Evolutionary conservation across 2,797 vertebrate species (phyloP).

Genomic region (Vipera latastei): DNA sequence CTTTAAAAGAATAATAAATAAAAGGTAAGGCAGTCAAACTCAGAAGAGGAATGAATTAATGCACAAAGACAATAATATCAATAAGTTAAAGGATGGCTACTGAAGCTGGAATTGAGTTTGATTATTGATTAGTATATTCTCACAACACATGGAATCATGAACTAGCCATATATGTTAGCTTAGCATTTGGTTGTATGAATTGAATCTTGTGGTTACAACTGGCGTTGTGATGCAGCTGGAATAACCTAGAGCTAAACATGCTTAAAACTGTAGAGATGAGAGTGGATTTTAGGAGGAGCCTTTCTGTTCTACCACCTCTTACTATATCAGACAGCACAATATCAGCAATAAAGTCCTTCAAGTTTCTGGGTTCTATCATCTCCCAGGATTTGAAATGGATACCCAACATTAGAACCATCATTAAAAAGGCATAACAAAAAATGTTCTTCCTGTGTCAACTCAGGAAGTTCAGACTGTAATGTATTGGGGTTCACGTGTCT

Average conservation of each 20-base stretch:
- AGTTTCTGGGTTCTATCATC: not conserved
- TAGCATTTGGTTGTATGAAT: not conserved
- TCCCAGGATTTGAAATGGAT: not conserved
- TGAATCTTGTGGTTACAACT: not conserved
- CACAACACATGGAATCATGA: not conserved
- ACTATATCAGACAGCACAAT: not conserved
- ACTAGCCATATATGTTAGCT: not conserved
- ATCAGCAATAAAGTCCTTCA: not conserved
- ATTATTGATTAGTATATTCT: not conserved
- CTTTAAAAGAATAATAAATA: not conserved
- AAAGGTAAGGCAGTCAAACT: not conserved
- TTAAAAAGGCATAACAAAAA: not conserved
- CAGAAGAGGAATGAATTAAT: not conserved
- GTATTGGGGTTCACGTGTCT: too few relatives aligned
- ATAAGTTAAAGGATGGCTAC: not conserved
- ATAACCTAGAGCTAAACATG: not conserved
- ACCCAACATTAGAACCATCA: not conserved
- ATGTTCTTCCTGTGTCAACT: not conserved
- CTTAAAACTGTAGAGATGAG: not conserved
- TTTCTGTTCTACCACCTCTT: not conserved
- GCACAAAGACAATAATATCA: not conserved
- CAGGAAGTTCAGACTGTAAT: not conserved
- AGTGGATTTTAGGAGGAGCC: not conserved
- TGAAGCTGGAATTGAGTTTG: not conserved
- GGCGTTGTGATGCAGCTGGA: not conserved